These are phyloP conservation scores for Embiotoca jacksoni DNA, from an alignment of 2,113 vertebrate species.

Conservation along the genomic window DNA sequence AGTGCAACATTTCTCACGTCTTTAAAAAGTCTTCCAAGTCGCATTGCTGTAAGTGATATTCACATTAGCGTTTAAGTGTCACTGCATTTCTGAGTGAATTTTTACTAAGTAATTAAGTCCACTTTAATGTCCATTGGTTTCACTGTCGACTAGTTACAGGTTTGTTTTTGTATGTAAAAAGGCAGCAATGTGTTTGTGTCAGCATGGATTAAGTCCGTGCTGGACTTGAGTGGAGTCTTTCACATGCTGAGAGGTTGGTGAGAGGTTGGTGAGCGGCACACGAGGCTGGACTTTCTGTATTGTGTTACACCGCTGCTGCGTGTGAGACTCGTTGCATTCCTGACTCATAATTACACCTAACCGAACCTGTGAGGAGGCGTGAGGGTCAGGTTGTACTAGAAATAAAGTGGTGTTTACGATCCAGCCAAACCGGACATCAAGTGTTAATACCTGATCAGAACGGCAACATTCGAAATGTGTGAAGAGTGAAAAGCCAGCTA, in stretches of 20 bases:
- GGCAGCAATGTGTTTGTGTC: not conserved
- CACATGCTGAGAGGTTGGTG: not conserved
- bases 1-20: not conserved
- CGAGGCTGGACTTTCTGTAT: conserved; percentile 13
- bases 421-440: too few relatives aligned
- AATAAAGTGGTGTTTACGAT: too few relatives aligned
- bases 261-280: conserved; percentile 7
- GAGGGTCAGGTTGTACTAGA: not conserved
- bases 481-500: too few relatives aligned
- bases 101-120: not conserved
- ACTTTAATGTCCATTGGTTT: not conserved
- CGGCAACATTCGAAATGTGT: too few relatives aligned
- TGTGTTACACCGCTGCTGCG: conserved; percentile 4
- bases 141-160: not conserved
- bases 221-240: conserved; percentile 8
- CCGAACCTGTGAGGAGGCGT: not conserved
- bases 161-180: not conserved
- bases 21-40: not conserved
- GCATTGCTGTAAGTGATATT: not conserved
- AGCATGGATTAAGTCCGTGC: not conserved
- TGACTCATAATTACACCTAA: conserved; percentile 22
- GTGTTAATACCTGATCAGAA: too few relatives aligned
- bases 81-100: not conserved
- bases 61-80: not conserved
- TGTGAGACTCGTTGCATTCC: not conserved